Percentiles rank a stretch among this genome's conserved stretches.
Conservation (phyloP, 1,140 invertebrate species). For the Bombus turneri region DNA sequence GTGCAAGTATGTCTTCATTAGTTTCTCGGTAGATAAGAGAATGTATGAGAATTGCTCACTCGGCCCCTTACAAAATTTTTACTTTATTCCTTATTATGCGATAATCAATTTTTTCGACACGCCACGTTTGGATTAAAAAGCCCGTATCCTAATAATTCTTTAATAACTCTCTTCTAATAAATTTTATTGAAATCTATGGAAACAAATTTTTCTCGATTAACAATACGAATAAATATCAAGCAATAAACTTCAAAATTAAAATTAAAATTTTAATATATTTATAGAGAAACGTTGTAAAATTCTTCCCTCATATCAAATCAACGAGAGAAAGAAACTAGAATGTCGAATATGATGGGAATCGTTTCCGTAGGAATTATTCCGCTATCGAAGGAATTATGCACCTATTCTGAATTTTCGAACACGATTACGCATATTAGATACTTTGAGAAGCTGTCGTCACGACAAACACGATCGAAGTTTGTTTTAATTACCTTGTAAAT, state of each 20-base stretch:
- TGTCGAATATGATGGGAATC: background rate
- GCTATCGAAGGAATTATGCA: background rate
- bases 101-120: too few species aligned
- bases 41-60: too few species aligned
- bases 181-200: too few species aligned
- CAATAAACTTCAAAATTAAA: background rate
- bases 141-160: too few species aligned
- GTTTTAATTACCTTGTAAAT: slow-evolving; percentile 41
- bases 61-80: too few species aligned
- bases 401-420: background rate
- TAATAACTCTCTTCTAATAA: too few species aligned
- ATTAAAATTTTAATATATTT: background rate
- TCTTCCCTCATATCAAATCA: background rate
- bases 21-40: too few species aligned
- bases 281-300: background rate
- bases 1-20: too few species aligned
- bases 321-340: too few species aligned
- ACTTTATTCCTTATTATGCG: too few species aligned
- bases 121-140: too few species aligned
- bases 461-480: background rate
- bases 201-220: too few species aligned
- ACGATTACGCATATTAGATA: background rate
- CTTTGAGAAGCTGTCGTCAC: background rate
- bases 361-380: background rate
- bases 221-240: background rate